These are phyloP conservation scores for Oedothorax gibbosus DNA, from an alignment of 1,140 invertebrate genomes.

Conservation along the genomic window DNA sequence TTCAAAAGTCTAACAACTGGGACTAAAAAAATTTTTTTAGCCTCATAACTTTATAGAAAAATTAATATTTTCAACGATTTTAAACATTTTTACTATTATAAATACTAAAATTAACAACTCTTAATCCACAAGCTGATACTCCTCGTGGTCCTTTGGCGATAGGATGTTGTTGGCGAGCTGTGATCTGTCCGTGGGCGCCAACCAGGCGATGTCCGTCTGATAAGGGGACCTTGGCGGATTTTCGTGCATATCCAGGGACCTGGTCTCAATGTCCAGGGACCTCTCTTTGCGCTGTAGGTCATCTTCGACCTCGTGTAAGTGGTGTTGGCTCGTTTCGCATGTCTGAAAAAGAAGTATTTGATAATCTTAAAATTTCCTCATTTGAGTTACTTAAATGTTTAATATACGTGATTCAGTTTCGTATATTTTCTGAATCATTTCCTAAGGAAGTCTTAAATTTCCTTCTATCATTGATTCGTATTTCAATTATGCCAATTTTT, in stretches of 20 bases:
- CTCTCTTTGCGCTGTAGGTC: slow-evolving; percentile 50
- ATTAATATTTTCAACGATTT: too few species aligned
- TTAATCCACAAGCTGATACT: slow-evolving; percentile 5
- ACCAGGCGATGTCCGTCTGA: slow-evolving; percentile 45
- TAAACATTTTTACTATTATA: too few species aligned
- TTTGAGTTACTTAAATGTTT: too few species aligned
- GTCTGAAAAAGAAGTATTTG: slow-evolving; percentile 13
- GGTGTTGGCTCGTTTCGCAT: slow-evolving; percentile 42
- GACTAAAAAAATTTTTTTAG: too few species aligned
- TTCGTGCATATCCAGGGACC: slow-evolving; percentile 34
- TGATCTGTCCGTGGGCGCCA: slow-evolving; percentile 21
- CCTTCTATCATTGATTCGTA: too few species aligned
- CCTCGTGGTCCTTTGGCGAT: not conserved
- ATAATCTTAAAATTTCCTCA: too few species aligned
- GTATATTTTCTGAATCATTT: too few species aligned
- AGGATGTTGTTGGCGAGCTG: not conserved
- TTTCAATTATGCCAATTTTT: too few species aligned
- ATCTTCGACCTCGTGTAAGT: slow-evolving; percentile 53
- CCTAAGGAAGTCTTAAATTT: too few species aligned
- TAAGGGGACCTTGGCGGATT: slow-evolving; percentile 36
- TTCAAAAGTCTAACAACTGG: too few species aligned
- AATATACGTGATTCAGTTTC: too few species aligned
- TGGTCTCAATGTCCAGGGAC: slow-evolving; percentile 35
- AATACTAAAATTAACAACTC: not conserved
- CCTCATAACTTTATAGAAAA: too few species aligned